Evolutionary conservation across 92 coral and sea anemone species (phyloP).

Genomic region (Virgularia gustaviana): DNA sequence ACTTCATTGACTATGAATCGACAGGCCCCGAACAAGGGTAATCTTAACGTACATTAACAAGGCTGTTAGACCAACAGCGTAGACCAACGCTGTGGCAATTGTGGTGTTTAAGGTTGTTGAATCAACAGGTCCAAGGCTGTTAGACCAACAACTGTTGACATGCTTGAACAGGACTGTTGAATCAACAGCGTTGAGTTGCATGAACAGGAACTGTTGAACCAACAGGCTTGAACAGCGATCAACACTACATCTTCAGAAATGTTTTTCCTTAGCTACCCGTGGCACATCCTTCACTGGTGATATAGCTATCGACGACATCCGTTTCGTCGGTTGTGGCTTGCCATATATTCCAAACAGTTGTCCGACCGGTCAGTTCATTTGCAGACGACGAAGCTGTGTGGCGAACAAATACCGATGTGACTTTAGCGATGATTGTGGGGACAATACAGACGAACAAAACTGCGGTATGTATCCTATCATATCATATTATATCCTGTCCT

Average conservation of each 20-base stretch:
- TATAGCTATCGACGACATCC: constrained; percentile 89
- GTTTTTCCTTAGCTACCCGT: constrained; percentile 58
- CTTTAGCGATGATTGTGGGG: constrained; percentile 95
- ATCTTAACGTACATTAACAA: no score
- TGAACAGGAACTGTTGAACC: no score
- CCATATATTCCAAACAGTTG: constrained; percentile 18
- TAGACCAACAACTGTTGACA: background rate
- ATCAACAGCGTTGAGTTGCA: background rate
- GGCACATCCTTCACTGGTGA: constrained; percentile 79
- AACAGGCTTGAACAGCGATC: no score
- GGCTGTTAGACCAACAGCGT: no score
- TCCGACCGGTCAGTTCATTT: constrained; percentile 53
- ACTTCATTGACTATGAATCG: no score
- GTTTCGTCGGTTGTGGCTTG: constrained; percentile 72
- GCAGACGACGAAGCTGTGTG: constrained; percentile 72
- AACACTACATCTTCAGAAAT: background rate
- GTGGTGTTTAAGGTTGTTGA: no score
- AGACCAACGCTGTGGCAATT: no score
- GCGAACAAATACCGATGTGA: constrained; percentile 68
- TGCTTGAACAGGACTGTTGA: no score
- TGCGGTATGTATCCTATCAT: constrained; percentile 66
- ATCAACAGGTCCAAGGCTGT: no score
- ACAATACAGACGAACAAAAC: constrained; percentile 66
- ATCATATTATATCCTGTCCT: background rate
- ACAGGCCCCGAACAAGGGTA: no score